Evolutionary conservation across 2,797 vertebrate species (phyloP), one percentile per base, ranked within the genome.

Genomic region (Novumbra hubbsi): DNA sequence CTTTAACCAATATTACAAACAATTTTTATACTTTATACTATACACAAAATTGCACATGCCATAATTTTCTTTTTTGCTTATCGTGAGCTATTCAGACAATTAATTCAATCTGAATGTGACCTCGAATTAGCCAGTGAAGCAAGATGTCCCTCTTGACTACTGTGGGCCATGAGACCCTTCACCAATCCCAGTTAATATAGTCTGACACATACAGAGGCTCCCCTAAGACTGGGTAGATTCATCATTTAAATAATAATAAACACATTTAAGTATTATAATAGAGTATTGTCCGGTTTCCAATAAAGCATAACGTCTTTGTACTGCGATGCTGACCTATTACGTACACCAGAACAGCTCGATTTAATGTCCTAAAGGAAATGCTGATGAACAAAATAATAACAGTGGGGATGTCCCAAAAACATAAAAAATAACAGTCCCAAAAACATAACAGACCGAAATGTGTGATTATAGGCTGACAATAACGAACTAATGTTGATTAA

Each of bases 61-160:
- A 34, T 74, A 45, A 45, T 14, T 70, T 66, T 32, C 16, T 73
- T 67, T 84, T 83, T 77, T 84, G 75, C 76, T 80, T 78, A 77
- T 71, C 73, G 76, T 82, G 82, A 72, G 72, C 75, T 41, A 32
- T 21, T 41, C 80, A 77, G 41, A 71, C 77, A 81, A 85, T 84
- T 77, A 84, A 89, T 82, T 88, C 72, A 77, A 80, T 86, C 71
- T 38, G 77, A 87, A 79, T 83, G 55, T 60, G 71, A 30, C 65
- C 78, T 83, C 80, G 71, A 84, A 85, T 89, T 81, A 82, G 80
- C 57, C n/a, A 41, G 70, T 17, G 41, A 82, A 73, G 76, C 78
- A 75, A 71, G 73, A 82, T 73, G 68, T 78, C 75, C 72, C 74
- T 45, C 41, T 57, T 77, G 71, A 73, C 72, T 66, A 38, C 34